Evolutionary conservation across 2,888 invertebrate species (phyloP).

Genomic region (Portevinia maculata): DNA sequence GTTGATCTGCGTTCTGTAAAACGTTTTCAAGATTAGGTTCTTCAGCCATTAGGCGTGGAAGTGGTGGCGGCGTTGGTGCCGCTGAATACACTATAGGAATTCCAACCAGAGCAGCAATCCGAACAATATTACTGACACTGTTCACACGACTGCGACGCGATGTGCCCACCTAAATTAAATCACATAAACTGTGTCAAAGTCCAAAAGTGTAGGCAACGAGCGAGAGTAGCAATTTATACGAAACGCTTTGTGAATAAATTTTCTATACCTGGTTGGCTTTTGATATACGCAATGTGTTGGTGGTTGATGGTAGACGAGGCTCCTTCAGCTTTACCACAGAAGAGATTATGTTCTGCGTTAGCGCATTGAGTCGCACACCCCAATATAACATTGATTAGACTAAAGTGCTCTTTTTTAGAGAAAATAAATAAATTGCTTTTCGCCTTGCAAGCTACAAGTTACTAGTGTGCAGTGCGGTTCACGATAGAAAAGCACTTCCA

Average conservation of each 20-base stretch:
- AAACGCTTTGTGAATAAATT: slow-evolving; percentile 47
- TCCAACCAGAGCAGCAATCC: slow-evolving; percentile 63
- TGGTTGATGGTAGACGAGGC: slow-evolving; percentile 5
- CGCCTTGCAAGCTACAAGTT: slow-evolving; percentile 1
- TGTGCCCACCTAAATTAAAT: slow-evolving; percentile 58
- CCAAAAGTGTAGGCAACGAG: slow-evolving; percentile 48
- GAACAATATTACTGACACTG: slow-evolving; percentile 42
- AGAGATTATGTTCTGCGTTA: slow-evolving; percentile 26
- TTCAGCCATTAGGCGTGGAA: slow-evolving; percentile 64
- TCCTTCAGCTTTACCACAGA: slow-evolving; percentile 39
- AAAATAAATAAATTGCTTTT: neutral
- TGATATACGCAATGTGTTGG: slow-evolving; percentile 59
- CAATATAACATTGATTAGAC: slow-evolving; percentile 43
- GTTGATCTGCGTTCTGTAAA: slow-evolving; percentile 86
- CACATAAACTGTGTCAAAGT: slow-evolving; percentile 68
- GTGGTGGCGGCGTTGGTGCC: neutral
- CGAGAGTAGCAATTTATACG: slow-evolving; percentile 34
- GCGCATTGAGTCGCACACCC: slow-evolving; percentile 25
- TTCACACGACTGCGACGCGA: slow-evolving; percentile 44
- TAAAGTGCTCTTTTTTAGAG: neutral
- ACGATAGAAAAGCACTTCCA: neutral
- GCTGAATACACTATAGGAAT: slow-evolving; percentile 58
- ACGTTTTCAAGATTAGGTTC: slow-evolving; percentile 80
- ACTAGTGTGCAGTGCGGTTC: neutral
- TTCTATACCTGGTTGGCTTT: slow-evolving; percentile 58